Conservation (phyloP, 2,797 vertebrate species). For the Lacerta bilineata region DNA sequence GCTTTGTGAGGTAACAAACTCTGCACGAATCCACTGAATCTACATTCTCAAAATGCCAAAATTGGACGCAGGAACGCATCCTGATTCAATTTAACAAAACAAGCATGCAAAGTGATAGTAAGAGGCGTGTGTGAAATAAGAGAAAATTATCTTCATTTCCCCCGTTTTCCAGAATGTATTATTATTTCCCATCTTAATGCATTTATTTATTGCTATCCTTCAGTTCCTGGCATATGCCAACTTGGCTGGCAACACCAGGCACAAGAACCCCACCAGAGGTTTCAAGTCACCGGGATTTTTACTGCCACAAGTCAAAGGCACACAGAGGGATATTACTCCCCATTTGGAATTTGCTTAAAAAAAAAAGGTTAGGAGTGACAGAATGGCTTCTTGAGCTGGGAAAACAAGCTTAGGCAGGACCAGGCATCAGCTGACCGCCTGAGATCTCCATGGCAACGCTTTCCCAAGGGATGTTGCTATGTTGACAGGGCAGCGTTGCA, state of each 20-base stretch:
- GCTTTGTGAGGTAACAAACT: background rate
- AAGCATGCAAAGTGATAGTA: background rate
- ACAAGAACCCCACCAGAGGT: conserved; percentile 29
- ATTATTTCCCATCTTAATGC: background rate
- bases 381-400: conserved; percentile 18
- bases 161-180: background rate
- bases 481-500: conserved; percentile 76
- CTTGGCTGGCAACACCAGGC: conserved; percentile 11
- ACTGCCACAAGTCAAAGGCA: conserved; percentile 45
- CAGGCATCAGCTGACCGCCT: conserved; percentile 90
- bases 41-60: background rate
- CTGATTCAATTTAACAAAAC: background rate
- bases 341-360: conserved; percentile 13
- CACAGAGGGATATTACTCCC: conserved; percentile 25
- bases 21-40: background rate
- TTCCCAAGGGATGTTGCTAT: conserved; percentile 87
- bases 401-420: conserved; percentile 78
- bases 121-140: background rate
- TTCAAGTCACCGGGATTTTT: conserved; percentile 22
- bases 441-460: conserved; percentile 91
- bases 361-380: conserved; percentile 38
- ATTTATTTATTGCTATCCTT: conserved; percentile 16
- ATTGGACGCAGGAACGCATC: background rate
- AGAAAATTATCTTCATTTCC: background rate
- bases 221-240: conserved; percentile 18